These are phyloP conservation scores for Lycophotia porphyrea DNA, from an alignment of 2,888 invertebrate genomes.

Conservation along the genomic window DNA sequence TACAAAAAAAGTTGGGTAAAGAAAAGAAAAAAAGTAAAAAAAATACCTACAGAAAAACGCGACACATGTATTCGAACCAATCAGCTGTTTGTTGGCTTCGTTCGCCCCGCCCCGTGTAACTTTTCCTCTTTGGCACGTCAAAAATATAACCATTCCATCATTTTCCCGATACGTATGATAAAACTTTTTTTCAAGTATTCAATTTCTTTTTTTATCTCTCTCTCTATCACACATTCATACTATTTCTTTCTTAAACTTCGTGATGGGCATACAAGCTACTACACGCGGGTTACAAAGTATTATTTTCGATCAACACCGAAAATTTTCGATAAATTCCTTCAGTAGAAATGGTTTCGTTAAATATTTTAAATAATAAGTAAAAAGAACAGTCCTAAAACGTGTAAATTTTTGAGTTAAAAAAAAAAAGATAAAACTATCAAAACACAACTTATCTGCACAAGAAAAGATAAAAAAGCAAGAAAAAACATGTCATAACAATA, in stretches of 20 bases:
- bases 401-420: background rate
- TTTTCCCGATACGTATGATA: slow-evolving; percentile 67
- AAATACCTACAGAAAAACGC: slow-evolving; percentile 88
- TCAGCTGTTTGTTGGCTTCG: slow-evolving; percentile 85
- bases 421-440: slow-evolving; percentile 18
- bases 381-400: background rate
- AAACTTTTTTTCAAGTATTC: slow-evolving; percentile 61
- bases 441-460: slow-evolving; percentile 36
- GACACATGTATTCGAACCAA: slow-evolving; percentile 87
- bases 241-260: slow-evolving; percentile 29
- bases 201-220: slow-evolving; percentile 42
- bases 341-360: background rate
- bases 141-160: slow-evolving; percentile 82
- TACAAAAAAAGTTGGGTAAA: slow-evolving; percentile 63
- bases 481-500: slow-evolving; percentile 19
- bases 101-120: slow-evolving; percentile 86
- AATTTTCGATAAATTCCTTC: background rate
- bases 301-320: background rate
- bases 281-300: slow-evolving; percentile 13
- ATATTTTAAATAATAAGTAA: background rate
- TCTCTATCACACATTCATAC: slow-evolving; percentile 25
- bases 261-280: slow-evolving; percentile 4
- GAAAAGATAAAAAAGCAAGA: slow-evolving; percentile 30
- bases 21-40: slow-evolving; percentile 73
- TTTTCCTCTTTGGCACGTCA: slow-evolving; percentile 86